A percentile compares a stretch with the other conserved stretches of the same genome.
phyloP scores from a whole-genome alignment of 2,888 invertebrate genomes.

The Anthrax anthrax region DNA sequence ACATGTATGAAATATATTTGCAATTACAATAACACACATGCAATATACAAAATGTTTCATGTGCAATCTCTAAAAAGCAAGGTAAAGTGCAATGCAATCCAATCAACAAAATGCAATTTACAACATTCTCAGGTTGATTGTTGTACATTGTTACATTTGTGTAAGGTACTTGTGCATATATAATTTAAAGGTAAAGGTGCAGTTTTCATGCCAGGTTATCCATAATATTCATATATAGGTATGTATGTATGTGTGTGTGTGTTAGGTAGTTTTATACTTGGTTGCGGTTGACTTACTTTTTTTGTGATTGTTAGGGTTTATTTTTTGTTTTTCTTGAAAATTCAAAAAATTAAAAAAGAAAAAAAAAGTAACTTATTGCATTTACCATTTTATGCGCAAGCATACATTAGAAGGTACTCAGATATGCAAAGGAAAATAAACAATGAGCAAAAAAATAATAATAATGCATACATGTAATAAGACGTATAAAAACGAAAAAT shows the following conservation, averaged over 20 bases:
- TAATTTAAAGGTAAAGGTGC: neutral
- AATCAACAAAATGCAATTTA: neutral
- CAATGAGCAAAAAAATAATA: too few relatives aligned
- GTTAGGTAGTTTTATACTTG: neutral
- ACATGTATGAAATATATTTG: too few relatives aligned
- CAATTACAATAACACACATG: neutral
- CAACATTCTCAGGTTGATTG: neutral
- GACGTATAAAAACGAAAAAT: neutral
- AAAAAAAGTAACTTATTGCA: neutral
- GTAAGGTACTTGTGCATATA: too few relatives aligned
- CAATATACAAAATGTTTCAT: neutral
- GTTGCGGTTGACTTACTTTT: neutral
- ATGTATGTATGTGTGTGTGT: too few relatives aligned
- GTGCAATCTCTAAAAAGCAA: neutral
- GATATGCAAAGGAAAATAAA: too few relatives aligned
- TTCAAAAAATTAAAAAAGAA: neutral
- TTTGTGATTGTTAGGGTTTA: neutral
- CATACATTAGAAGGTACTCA: too few relatives aligned
- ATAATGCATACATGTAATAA: neutral
- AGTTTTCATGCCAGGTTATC: neutral
- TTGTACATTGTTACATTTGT: neutral
- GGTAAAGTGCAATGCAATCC: neutral
- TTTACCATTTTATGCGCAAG: too few relatives aligned
- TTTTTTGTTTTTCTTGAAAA: neutral
- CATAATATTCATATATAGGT: too few relatives aligned